Evolutionary conservation across 1,140 invertebrate genomes (phyloP).

Genomic region (Drosophila paulistorum): DNA sequence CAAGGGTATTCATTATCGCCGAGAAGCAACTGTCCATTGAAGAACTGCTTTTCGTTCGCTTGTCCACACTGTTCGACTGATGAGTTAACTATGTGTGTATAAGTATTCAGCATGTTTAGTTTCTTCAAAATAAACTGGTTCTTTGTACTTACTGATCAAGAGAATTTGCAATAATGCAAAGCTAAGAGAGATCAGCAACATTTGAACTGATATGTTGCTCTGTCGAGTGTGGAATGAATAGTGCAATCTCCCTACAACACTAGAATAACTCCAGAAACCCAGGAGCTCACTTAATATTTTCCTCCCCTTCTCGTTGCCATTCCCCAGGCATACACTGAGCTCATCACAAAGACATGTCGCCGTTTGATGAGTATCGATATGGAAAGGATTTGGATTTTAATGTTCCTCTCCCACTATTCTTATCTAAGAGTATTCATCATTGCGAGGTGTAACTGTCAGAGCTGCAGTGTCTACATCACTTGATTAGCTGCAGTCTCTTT

Average conservation of each 20-base stretch:
- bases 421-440: slow-evolving; percentile 35
- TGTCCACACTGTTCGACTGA: slow-evolving; percentile 23
- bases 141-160: slow-evolving; percentile 19
- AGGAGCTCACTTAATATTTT: no score
- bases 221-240: background rate
- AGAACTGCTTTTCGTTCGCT: slow-evolving; percentile 21
- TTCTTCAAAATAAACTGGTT: background rate
- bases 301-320: no score
- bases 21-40: slow-evolving; percentile 6
- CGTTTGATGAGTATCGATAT: slow-evolving; percentile 3
- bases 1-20: slow-evolving; percentile 30
- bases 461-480: background rate
- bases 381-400: background rate
- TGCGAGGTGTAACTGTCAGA: slow-evolving; percentile 11
- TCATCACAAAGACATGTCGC: slow-evolving; percentile 8
- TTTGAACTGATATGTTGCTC: background rate
- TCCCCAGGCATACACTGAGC: slow-evolving; percentile 24
- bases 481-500: no score
- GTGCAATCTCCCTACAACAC: no score
- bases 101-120: background rate
- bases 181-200: background rate
- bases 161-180: slow-evolving; percentile 9
- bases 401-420: slow-evolving; percentile 21
- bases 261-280: no score
- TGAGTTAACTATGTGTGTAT: background rate